A percentile compares a stretch with the other conserved stretches of the same genome.
Evolutionary conservation across 2,888 invertebrate species (phyloP).

Genomic region (Polydrusus tereticollis): DNA sequence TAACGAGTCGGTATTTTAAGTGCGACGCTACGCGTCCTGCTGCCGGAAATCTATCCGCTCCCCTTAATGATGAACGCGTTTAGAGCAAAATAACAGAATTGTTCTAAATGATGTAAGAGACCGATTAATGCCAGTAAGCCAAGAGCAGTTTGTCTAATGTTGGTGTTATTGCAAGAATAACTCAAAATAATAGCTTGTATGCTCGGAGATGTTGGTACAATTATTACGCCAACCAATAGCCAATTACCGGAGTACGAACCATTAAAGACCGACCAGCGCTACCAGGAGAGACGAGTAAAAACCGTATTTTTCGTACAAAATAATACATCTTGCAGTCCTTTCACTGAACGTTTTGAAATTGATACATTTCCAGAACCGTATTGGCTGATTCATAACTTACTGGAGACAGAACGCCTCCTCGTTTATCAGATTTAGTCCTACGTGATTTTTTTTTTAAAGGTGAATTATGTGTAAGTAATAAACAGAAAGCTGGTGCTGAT

Average conservation of each 20-base stretch:
- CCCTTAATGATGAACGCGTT: too few relatives aligned
- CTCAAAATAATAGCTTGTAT: slow-evolving; percentile 17
- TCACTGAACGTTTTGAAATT: slow-evolving; percentile 35
- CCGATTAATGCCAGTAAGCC: background rate
- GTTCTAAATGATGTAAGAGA: background rate
- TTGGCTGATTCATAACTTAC: too few relatives aligned
- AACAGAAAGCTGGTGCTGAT: too few relatives aligned
- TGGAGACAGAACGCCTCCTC: too few relatives aligned
- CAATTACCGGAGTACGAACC: slow-evolving; percentile 33
- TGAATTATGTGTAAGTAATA: too few relatives aligned
- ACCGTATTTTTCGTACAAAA: slow-evolving; percentile 33
- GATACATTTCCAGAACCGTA: slow-evolving; percentile 26
- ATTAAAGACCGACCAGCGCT: slow-evolving; percentile 38
- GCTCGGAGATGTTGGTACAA: slow-evolving; percentile 28
- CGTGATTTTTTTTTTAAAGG: too few relatives aligned
- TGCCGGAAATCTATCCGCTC: too few relatives aligned
- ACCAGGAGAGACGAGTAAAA: slow-evolving; percentile 33
- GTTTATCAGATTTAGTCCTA: too few relatives aligned
- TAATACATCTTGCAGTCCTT: slow-evolving; percentile 26
- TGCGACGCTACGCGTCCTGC: too few relatives aligned
- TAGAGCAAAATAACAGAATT: background rate
- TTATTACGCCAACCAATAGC: slow-evolving; percentile 19
- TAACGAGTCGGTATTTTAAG: too few relatives aligned
- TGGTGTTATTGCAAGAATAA: slow-evolving; percentile 6
- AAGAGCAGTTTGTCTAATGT: background rate